Conservation (phyloP, 2,888 invertebrate genomes). For the Conchocele bisecta region DNA sequence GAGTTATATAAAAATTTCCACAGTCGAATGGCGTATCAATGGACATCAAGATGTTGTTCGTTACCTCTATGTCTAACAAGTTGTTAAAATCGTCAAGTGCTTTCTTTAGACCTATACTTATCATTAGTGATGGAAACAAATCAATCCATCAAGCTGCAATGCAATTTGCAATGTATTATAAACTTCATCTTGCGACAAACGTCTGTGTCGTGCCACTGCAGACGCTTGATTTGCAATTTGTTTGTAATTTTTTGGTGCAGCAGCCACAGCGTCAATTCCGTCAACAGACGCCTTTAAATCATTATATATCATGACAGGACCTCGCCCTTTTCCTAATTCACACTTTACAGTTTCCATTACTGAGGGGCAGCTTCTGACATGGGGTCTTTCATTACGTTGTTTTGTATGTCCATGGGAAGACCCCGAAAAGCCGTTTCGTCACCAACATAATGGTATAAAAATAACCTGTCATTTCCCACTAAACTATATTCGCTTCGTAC, state of each 20-base stretch:
- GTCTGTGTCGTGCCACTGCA: background rate
- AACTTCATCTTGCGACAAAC: conserved; percentile 24
- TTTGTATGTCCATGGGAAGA: too few species aligned
- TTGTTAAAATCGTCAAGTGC: conserved; percentile 21
- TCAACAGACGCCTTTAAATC: conserved; percentile 9
- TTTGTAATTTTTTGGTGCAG: too few species aligned
- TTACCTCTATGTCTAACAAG: conserved; percentile 3
- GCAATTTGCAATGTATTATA: conserved; percentile 25
- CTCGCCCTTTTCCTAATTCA: too few species aligned
- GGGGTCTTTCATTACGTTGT: too few species aligned
- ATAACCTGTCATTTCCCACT: too few species aligned
- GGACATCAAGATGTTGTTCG: conserved; percentile 17
- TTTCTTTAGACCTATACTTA: conserved; percentile 17
- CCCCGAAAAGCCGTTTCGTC: too few species aligned
- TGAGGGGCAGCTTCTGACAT: too few species aligned
- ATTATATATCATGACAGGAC: conserved; percentile 22
- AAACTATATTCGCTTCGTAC: too few species aligned
- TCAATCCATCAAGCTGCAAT: conserved; percentile 31
- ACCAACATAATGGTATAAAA: too few species aligned
- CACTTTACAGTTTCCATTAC: too few species aligned
- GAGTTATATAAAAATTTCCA: conserved; percentile 27
- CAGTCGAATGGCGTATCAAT: conserved; percentile 29
- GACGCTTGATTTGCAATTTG: too few species aligned
- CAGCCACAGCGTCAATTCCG: conserved; percentile 8
- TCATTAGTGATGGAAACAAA: conserved; percentile 18